These are phyloP conservation scores for Cylindroiulus punctatus DNA, from an alignment of 2,888 invertebrate genomes.

Conservation along the genomic window DNA sequence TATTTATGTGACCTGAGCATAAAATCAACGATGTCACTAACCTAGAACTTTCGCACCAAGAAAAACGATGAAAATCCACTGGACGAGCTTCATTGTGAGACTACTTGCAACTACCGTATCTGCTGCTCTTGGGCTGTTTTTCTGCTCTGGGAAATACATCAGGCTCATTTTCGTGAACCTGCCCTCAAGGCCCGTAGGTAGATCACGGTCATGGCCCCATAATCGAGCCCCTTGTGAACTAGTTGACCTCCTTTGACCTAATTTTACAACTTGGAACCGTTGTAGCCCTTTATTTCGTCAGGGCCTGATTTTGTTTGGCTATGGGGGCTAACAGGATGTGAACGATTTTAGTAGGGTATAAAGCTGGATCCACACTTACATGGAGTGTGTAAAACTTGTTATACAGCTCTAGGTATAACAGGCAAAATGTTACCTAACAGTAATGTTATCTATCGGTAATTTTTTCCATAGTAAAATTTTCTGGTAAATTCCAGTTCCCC, in stretches of 20 bases:
- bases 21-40: neutral
- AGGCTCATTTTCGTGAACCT: neutral
- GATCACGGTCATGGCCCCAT: neutral
- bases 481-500: too few relatives aligned
- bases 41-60: neutral
- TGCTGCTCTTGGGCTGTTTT: neutral
- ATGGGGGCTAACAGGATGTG: too few relatives aligned
- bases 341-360: too few relatives aligned
- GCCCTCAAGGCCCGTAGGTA: neutral
- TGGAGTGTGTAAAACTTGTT: too few relatives aligned
- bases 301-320: too few relatives aligned
- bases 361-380: too few relatives aligned
- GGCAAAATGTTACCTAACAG: too few relatives aligned
- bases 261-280: neutral
- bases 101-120: neutral
- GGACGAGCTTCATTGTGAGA: constrained; percentile 2
- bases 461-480: too few relatives aligned
- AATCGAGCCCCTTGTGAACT: neutral
- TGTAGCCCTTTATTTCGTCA: neutral
- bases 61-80: neutral
- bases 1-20: neutral
- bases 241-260: constrained; percentile 17
- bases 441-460: too few relatives aligned
- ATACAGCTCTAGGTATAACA: too few relatives aligned
- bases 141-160: neutral